These are phyloP conservation scores for Arothron firmamentum DNA, from an alignment of 2,113 vertebrate species.

Conservation along the genomic window DNA sequence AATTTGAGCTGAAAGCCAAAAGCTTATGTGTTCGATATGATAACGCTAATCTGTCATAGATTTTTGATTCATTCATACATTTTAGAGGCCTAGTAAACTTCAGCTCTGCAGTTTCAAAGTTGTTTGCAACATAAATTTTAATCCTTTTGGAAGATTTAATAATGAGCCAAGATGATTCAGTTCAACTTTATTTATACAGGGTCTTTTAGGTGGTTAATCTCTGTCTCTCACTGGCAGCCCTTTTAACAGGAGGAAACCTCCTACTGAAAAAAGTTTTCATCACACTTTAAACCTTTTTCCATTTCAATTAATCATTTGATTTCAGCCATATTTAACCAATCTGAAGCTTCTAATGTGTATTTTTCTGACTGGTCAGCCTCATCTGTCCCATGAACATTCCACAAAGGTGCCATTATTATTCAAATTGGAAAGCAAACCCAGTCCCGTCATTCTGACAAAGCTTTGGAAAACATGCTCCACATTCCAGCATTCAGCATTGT, in stretches of 20 bases:
- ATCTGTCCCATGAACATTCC: slow-evolving; percentile 42
- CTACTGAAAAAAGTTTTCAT: too few relatives aligned
- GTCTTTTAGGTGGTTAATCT: too few relatives aligned
- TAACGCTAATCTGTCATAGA: slow-evolving; percentile 21
- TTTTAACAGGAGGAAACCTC: too few relatives aligned
- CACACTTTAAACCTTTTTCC: too few relatives aligned
- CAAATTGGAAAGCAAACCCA: slow-evolving; percentile 85
- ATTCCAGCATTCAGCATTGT: slow-evolving; percentile 63
- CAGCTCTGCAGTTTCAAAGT: too few relatives aligned
- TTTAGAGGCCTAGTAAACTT: too few relatives aligned
- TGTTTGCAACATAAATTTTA: too few relatives aligned
- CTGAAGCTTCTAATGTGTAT: slow-evolving; percentile 43
- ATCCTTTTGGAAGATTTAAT: too few relatives aligned
- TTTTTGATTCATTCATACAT: slow-evolving; percentile 13
- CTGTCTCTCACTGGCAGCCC: too few relatives aligned
- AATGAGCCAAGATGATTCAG: too few relatives aligned
- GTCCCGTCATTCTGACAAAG: slow-evolving; percentile 80
- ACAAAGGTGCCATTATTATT: slow-evolving; percentile 70
- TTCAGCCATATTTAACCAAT: slow-evolving; percentile 30
- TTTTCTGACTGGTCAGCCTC: slow-evolving; percentile 43
- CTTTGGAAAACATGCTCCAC: slow-evolving; percentile 82
- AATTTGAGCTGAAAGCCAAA: slow-evolving; percentile 1
- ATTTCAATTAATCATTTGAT: slow-evolving; percentile 29
- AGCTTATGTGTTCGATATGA: slow-evolving; percentile 37
- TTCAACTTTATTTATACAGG: too few relatives aligned